Evolutionary conservation across 2,888 invertebrate genomes (phyloP).

Genomic region (Rotaria macrura): DNA sequence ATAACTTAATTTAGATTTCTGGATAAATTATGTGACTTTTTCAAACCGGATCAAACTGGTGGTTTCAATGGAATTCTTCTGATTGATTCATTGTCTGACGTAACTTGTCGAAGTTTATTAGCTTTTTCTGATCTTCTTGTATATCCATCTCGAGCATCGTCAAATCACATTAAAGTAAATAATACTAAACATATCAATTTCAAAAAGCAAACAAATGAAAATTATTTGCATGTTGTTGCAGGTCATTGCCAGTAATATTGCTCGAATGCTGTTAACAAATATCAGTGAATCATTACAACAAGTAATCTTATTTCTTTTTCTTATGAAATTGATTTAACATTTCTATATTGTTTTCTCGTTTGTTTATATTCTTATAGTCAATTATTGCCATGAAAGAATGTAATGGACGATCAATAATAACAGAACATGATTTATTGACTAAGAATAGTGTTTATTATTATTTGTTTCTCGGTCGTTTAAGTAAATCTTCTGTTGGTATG

Average conservation of each 20-base stretch:
- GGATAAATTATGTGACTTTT: constrained; percentile 36
- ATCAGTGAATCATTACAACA: constrained; percentile 1
- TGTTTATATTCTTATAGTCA: not conserved
- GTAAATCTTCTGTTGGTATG: not conserved
- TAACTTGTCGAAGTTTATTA: not conserved
- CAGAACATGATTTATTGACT: not conserved
- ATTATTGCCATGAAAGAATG: not conserved
- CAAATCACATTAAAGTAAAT: not conserved
- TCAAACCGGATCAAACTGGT: constrained; percentile 22
- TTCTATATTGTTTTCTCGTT: not conserved
- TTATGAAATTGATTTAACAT: too few species aligned
- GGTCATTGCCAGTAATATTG: not conserved
- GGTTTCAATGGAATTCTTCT: constrained; percentile 22
- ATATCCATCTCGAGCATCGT: not conserved
- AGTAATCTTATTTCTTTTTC: not conserved
- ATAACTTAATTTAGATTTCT: constrained; percentile 15
- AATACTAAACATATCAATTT: not conserved
- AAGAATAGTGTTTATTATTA: constrained; percentile 18
- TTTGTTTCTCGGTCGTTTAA: not conserved
- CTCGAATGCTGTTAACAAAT: not conserved
- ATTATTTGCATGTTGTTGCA: too few species aligned
- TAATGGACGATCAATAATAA: not conserved
- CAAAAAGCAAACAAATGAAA: too few species aligned
- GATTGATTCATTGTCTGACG: not conserved
- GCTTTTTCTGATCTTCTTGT: not conserved